Evolutionary conservation across 2,113 vertebrate species (phyloP).

Genomic region (Carassius auratus): DNA sequence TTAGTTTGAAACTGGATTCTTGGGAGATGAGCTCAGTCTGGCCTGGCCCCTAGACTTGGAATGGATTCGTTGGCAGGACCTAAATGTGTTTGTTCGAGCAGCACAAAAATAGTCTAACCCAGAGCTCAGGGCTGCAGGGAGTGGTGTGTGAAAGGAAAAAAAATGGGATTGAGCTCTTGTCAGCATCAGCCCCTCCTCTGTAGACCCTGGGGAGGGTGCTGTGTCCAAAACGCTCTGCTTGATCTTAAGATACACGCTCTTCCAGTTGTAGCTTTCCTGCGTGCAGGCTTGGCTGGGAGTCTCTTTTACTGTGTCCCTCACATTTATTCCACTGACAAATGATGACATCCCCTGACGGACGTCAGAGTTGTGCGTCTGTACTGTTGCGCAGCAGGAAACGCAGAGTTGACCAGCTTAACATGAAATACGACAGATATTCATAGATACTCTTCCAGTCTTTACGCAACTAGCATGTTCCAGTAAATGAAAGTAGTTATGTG

Average conservation of each 20-base stretch:
- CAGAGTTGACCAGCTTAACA: conserved; percentile 7
- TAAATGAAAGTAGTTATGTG: not conserved
- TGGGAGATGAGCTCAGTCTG: conserved; percentile 69
- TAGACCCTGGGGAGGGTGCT: not conserved
- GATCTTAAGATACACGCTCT: not conserved
- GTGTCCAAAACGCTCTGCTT: not conserved
- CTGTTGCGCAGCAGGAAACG: conserved; percentile 3
- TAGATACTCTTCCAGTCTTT: not conserved
- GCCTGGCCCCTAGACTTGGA: conserved; percentile 72
- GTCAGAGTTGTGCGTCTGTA: not conserved
- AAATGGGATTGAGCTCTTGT: not conserved
- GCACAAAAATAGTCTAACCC: conserved; percentile 39
- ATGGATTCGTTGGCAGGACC: conserved; percentile 37
- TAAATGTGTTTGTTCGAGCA: conserved; percentile 40
- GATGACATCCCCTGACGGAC: not conserved
- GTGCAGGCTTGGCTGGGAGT: not conserved
- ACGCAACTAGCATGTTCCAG: not conserved
- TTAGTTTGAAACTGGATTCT: conserved; percentile 69
- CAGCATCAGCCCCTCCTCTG: conserved; percentile 21
- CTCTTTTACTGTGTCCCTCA: conserved; percentile 5
- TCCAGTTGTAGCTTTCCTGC: conserved; percentile 11
- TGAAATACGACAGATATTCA: conserved; percentile 12
- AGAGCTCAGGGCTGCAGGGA: conserved; percentile 43
- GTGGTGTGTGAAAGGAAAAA: not conserved
- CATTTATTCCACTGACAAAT: not conserved